These are phyloP conservation scores for Exocentrus adspersus DNA, from an alignment of 2,888 invertebrate genomes.

Conservation along the genomic window DNA sequence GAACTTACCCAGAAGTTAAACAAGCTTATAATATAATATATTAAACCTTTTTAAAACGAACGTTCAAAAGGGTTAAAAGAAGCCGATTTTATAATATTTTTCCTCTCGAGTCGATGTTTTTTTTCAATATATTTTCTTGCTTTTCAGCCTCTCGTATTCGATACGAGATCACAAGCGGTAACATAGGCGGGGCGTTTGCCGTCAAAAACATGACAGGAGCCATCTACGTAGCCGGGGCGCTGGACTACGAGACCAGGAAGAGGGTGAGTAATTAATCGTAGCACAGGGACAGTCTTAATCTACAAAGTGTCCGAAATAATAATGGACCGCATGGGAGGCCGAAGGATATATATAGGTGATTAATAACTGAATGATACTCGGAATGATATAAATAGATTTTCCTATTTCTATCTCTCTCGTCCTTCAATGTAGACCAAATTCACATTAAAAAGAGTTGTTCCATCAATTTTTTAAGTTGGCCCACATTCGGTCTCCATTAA, in stretches of 20 bases:
- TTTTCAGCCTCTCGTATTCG: constrained; percentile 95
- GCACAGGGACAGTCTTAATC: background rate
- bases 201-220: constrained; percentile 99
- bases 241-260: constrained; percentile 96
- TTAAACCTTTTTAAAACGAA: too few relatives aligned
- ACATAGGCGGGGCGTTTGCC: constrained; percentile 97
- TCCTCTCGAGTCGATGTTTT: background rate
- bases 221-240: constrained; percentile 95
- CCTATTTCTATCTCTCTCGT: too few relatives aligned
- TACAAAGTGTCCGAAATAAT: background rate
- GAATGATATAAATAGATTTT: too few relatives aligned
- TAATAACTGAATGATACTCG: background rate
- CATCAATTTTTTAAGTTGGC: too few relatives aligned
- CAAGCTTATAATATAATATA: background rate
- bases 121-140: constrained; percentile 39
- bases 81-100: too few relatives aligned
- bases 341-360: background rate
- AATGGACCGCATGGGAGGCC: background rate
- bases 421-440: too few relatives aligned
- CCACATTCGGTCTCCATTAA: too few relatives aligned
- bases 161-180: constrained; percentile 99
- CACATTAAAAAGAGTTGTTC: too few relatives aligned
- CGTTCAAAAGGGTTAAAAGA: too few relatives aligned
- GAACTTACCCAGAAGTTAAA: background rate
- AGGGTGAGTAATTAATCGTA: constrained; percentile 75